Conservation (phyloP, 2,888 invertebrate species). For the Myathropa florea region DNA sequence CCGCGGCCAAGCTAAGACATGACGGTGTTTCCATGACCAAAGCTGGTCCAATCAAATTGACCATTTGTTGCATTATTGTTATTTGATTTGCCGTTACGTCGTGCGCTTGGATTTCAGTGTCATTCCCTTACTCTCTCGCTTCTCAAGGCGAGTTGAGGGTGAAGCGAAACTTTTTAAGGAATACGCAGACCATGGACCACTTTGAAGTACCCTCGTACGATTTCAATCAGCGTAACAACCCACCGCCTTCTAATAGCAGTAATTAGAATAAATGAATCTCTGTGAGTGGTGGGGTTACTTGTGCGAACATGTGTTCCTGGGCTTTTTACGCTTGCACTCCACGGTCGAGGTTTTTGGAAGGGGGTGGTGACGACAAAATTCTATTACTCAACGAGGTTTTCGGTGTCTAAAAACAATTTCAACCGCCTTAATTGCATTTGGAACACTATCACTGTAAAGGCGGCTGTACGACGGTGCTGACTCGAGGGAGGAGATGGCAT, state of each 20-base stretch:
- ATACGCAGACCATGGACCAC: neutral
- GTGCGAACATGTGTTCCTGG: conserved; percentile 65
- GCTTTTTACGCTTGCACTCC: conserved; percentile 35
- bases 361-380: conserved; percentile 16
- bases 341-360: neutral
- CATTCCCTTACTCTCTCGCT: neutral
- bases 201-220: conserved; percentile 19
- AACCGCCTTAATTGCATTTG: conserved; percentile 65
- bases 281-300: conserved; percentile 23
- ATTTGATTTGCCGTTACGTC: conserved; percentile 54
- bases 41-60: conserved; percentile 46
- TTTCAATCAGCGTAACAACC: conserved; percentile 38
- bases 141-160: neutral
- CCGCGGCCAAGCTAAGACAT: neutral
- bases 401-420: conserved; percentile 69
- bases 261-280: conserved; percentile 67
- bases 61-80: conserved; percentile 66
- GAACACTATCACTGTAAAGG: conserved; percentile 49
- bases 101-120: conserved; percentile 53
- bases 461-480: neutral
- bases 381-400: conserved; percentile 65
- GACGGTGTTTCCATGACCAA: neutral
- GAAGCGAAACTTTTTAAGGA: neutral
- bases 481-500: neutral
- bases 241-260: conserved; percentile 48